phyloP scores from a whole-genome alignment of 2,888 invertebrate genomes.

The Ophion slaviceki region DNA sequence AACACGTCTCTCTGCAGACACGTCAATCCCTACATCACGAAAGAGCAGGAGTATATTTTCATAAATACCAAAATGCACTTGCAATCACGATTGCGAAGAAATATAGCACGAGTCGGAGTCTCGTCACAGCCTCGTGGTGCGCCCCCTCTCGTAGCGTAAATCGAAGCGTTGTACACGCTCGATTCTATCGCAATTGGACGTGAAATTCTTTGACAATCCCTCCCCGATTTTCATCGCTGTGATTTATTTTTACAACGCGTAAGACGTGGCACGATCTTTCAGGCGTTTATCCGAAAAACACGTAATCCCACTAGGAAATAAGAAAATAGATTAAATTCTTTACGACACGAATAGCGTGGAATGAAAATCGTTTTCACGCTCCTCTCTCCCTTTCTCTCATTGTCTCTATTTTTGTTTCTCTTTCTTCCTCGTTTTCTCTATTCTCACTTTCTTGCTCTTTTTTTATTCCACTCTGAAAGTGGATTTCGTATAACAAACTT shows the following conservation, averaged over 20 bases:
- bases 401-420: background rate
- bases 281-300: slow-evolving; percentile 37
- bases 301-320: slow-evolving; percentile 28
- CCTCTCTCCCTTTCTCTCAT: background rate
- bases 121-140: background rate
- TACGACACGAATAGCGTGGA: slow-evolving; percentile 37
- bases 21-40: slow-evolving; percentile 49
- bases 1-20: slow-evolving; percentile 1
- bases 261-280: slow-evolving; percentile 47
- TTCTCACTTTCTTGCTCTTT: background rate
- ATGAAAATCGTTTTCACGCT: slow-evolving; percentile 53
- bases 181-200: slow-evolving; percentile 43
- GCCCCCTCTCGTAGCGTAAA: slow-evolving; percentile 22
- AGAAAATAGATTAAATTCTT: slow-evolving; percentile 53
- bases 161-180: slow-evolving; percentile 54
- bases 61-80: slow-evolving; percentile 54
- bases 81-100: slow-evolving; percentile 19
- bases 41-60: slow-evolving; percentile 46
- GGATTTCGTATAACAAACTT: slow-evolving; percentile 32
- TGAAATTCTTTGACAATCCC: slow-evolving; percentile 2
- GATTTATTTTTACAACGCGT: background rate
- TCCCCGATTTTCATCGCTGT: background rate
- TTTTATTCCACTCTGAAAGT: background rate
- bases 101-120: background rate
- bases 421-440: background rate